Evolutionary conservation across 2,797 vertebrate species (phyloP).

Genomic region (Urocyon cinereoargenteus): DNA sequence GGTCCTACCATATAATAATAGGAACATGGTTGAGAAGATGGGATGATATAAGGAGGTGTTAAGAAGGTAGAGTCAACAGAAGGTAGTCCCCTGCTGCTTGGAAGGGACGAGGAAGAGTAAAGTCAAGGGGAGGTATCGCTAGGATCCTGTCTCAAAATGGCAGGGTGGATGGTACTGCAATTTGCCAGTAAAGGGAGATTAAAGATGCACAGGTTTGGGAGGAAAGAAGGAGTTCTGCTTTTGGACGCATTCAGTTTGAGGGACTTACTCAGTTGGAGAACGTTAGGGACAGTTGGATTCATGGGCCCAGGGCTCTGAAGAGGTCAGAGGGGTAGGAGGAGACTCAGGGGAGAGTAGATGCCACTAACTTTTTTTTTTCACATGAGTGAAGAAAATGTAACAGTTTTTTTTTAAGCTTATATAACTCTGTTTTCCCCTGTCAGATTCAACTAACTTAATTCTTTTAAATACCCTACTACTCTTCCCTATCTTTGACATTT

Average conservation of each 20-base stretch:
- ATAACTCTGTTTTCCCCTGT: not conserved
- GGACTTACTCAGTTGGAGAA: not conserved
- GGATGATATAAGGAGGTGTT: not conserved
- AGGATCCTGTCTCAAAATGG: not conserved
- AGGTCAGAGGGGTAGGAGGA: not conserved
- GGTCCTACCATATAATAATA: not conserved
- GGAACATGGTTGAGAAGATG: not conserved
- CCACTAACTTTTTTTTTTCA: not conserved
- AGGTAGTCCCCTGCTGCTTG: not conserved
- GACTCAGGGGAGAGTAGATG: not conserved
- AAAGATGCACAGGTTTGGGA: not conserved
- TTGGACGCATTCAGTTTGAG: not conserved
- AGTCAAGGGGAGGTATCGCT: not conserved
- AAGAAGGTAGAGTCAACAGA: not conserved
- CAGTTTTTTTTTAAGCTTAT: not conserved
- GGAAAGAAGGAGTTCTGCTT: not conserved
- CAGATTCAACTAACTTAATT: slow-evolving; percentile 17
- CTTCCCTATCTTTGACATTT: not conserved
- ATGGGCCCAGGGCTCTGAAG: not conserved
- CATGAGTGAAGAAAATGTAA: not conserved
- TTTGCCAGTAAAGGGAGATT: not conserved
- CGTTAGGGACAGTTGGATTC: not conserved
- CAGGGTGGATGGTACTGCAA: not conserved
- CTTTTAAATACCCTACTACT: not conserved
- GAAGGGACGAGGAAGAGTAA: not conserved